Base-by-base conservation (phyloP, 2,888 invertebrate genomes). In the Nectonema munidae region DNA sequence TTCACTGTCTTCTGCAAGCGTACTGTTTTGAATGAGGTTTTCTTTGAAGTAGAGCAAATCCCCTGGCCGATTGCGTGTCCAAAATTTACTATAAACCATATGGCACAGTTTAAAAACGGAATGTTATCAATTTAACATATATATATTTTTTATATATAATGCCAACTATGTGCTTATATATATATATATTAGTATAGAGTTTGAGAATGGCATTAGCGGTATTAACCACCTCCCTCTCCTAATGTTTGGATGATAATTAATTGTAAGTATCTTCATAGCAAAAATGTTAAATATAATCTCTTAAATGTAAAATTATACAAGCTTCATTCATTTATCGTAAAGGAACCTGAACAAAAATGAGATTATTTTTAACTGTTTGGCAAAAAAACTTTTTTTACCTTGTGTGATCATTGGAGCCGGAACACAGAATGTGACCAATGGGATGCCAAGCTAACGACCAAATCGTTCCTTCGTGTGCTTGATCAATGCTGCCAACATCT, bases 391-490 rank as follows among this genome's bases (percentile, higher is more conserved):
- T n/a, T 15, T 47, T 53, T 45, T 47, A 59, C 55, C 62, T 62
- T 18, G 86, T 79, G 50, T 95, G 89, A 58, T 99, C 95, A 58
- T 99, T 99, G n/a, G 89, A 89, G 0, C 89, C 95, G 2, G 89
- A 83, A 50, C 83, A 86, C 21, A 99, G 61, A 48, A 99, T 89
- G 51, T 99, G 95, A 1, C 95, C 95, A 14, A 95, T 61, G 1
- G 95, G 95, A 63, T 99, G 95, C 95, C 95, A 99, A 20, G 83
- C 81, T 51, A 95, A 63, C 11, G 81, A 77, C 95, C 95, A 99
- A 3, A 95, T 83, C 51, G 86, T 83, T 50, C 79, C 81, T 55
- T 99, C 95, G 57, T 99, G 95, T 2, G 95, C 95, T 49, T 81
- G 75, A 60, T 95, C 89, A 50, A 95, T 81, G 14, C 74, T 70